These are phyloP conservation scores for Oscheius sp. DNA, from an alignment of 2,888 invertebrate genomes.

Conservation along the genomic window DNA sequence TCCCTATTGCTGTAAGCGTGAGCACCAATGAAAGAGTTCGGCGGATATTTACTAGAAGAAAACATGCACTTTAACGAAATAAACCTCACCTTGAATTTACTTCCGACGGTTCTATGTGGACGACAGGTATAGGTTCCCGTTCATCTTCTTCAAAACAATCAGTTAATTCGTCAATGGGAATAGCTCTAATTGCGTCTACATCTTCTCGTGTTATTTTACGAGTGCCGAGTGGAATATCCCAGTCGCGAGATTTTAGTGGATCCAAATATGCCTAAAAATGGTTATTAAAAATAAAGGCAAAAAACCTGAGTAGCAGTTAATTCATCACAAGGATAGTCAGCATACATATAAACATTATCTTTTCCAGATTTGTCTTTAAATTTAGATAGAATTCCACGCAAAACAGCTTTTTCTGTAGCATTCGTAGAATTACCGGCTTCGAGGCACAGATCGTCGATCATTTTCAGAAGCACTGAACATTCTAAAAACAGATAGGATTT, in stretches of 20 bases:
- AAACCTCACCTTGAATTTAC: slow-evolving; percentile 1
- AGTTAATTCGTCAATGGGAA: background rate
- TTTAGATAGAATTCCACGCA: slow-evolving; percentile 34
- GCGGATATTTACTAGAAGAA: slow-evolving; percentile 7
- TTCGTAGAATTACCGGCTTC: slow-evolving; percentile 36
- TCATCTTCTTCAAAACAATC: background rate
- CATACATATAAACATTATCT: slow-evolving; percentile 27
- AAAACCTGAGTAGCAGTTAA: slow-evolving; percentile 24
- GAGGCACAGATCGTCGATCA: slow-evolving; percentile 44
- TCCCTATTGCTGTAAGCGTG: background rate
- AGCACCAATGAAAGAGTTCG: background rate
- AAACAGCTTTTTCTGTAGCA: background rate
- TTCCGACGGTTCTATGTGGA: slow-evolving; percentile 16
- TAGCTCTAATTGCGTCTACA: slow-evolving; percentile 3
- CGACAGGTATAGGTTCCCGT: slow-evolving; percentile 9
- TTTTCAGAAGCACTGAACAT: slow-evolving; percentile 40
- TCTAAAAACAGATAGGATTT: slow-evolving; percentile 39
- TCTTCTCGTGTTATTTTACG: background rate
- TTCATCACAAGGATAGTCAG: slow-evolving; percentile 42
- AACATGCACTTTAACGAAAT: background rate
- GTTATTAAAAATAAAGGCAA: background rate
- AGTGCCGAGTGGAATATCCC: slow-evolving; percentile 37
- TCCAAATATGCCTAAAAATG: slow-evolving; percentile 34
- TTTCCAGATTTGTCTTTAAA: slow-evolving; percentile 26
- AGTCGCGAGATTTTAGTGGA: slow-evolving; percentile 45